phyloP scores from a whole-genome alignment of 2,113 vertebrate genomes.

The Halichoeres trimaculatus region DNA sequence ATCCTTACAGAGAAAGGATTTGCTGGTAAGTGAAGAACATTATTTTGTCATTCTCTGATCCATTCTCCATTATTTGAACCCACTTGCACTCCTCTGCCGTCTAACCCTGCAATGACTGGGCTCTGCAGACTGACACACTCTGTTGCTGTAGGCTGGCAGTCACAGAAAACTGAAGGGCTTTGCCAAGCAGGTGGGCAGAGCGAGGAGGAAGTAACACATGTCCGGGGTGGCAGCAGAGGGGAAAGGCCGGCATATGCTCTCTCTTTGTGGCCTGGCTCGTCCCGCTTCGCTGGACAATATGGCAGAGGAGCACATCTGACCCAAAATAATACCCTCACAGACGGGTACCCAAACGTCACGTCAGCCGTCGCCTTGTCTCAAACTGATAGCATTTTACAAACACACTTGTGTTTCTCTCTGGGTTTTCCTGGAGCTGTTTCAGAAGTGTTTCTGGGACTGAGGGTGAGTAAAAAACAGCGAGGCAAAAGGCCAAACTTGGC shows the following conservation, averaged over 20 bases:
- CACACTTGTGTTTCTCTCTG: slow-evolving; percentile 1
- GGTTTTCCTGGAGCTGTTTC: slow-evolving; percentile 55
- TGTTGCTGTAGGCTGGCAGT: slow-evolving; percentile 4
- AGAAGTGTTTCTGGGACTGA: slow-evolving; percentile 46
- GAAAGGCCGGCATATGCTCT: slow-evolving; percentile 73
- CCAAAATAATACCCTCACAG: slow-evolving; percentile 44
- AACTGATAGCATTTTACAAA: slow-evolving; percentile 33
- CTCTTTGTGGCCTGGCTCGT: slow-evolving; percentile 68
- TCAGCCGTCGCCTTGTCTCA: neutral
- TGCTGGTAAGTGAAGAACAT: no score
- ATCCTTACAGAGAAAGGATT: no score
- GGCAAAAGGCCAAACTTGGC: slow-evolving; percentile 61
- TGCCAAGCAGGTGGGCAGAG: slow-evolving; percentile 67
- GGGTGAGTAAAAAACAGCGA: slow-evolving; percentile 10
- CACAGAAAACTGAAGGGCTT: slow-evolving; percentile 8
- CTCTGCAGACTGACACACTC: slow-evolving; percentile 13
- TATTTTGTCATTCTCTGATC: neutral
- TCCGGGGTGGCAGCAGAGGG: slow-evolving; percentile 54
- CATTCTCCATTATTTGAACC: neutral
- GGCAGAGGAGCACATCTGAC: slow-evolving; percentile 63
- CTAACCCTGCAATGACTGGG: no score
- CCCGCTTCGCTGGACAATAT: slow-evolving; percentile 62
- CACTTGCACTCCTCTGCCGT: no score
- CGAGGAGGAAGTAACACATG: slow-evolving; percentile 73
- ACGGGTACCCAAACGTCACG: slow-evolving; percentile 18